Evolutionary conservation across 2,797 vertebrate species (phyloP).

Genomic region (Chrosomus eos): DNA sequence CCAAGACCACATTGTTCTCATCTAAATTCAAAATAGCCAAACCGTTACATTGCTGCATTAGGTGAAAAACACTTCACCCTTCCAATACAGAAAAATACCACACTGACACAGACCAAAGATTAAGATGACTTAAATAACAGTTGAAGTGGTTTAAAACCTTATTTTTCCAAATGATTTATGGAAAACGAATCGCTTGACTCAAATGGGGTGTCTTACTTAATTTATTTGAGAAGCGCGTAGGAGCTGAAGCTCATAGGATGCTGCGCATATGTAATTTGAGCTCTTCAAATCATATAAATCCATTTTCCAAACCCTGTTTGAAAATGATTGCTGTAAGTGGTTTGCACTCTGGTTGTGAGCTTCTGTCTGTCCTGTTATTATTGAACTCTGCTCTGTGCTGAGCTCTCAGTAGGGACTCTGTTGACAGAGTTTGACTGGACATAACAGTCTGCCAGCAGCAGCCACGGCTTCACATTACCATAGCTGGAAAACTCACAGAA

Average conservation of each 20-base stretch:
- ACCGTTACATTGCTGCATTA: not conserved
- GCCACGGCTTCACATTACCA: slow-evolving; percentile 68
- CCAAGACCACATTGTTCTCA: slow-evolving; percentile 9
- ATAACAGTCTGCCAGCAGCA: slow-evolving; percentile 68
- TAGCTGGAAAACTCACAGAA: slow-evolving; percentile 72
- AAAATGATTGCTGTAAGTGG: slow-evolving; percentile 11
- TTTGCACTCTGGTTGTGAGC: slow-evolving; percentile 20
- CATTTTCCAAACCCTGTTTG: slow-evolving; percentile 17
- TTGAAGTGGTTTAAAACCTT: not conserved
- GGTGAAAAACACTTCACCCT: slow-evolving; percentile 28
- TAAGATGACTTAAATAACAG: slow-evolving; percentile 22
- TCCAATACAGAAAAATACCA: slow-evolving; percentile 27
- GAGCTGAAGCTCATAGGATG: not conserved
- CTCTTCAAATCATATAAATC: not conserved
- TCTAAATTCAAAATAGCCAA: slow-evolving; percentile 7
- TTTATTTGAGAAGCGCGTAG: not conserved
- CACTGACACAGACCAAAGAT: not conserved
- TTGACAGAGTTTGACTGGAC: slow-evolving; percentile 60
- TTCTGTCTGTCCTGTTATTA: slow-evolving; percentile 27
- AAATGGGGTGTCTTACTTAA: slow-evolving; percentile 16
- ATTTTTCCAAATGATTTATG: slow-evolving; percentile 23
- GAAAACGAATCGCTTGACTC: slow-evolving; percentile 13
- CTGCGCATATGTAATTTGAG: not conserved
- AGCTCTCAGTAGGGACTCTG: slow-evolving; percentile 38
- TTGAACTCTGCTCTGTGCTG: slow-evolving; percentile 13